Conservation (phyloP, 2,797 vertebrate species). For the Tenualosa thibaudeaui region DNA sequence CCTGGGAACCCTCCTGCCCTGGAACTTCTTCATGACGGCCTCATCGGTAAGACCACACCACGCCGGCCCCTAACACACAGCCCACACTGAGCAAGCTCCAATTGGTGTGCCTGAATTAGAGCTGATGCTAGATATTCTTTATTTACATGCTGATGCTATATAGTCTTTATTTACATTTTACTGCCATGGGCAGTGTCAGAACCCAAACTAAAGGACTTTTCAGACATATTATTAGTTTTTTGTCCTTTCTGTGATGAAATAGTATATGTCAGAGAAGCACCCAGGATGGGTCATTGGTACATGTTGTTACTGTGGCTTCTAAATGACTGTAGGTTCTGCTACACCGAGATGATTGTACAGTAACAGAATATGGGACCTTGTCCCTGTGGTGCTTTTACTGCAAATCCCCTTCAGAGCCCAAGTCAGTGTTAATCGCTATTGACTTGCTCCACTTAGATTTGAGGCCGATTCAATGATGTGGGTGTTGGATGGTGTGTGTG, state of each 20-base stretch:
- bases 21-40: slow-evolving; percentile 93
- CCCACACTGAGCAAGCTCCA: background rate
- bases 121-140: background rate
- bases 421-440: background rate
- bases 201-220: too few species aligned
- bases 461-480: background rate
- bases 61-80: background rate
- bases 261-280: too few species aligned
- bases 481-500: background rate
- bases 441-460: background rate
- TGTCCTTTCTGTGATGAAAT: too few species aligned
- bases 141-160: background rate
- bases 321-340: too few species aligned
- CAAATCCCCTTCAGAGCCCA: background rate
- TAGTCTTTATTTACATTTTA: background rate
- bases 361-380: background rate
- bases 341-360: too few species aligned
- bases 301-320: too few species aligned
- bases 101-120: background rate
- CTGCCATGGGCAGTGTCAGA: too few species aligned
- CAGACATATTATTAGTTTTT: too few species aligned
- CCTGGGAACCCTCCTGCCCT: slow-evolving; percentile 86
- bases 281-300: too few species aligned
- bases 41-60: slow-evolving; percentile 74
- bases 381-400: background rate